Conservation (phyloP, 2,888 invertebrate species). For the Pseudanteris insignis region DNA sequence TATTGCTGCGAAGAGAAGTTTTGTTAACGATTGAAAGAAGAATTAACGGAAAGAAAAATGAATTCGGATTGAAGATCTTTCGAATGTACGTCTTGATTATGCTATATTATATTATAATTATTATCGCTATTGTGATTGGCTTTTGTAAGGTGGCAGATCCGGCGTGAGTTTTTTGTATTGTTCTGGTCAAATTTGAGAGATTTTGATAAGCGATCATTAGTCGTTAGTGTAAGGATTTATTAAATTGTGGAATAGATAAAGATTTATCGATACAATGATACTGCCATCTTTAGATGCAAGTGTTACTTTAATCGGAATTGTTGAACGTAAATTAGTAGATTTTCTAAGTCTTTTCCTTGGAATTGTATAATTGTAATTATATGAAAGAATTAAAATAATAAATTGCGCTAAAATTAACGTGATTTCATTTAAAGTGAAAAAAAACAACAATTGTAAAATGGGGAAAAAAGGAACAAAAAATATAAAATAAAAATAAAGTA, state of each 20-base stretch:
- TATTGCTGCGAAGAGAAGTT: slow-evolving; percentile 17
- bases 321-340: slow-evolving; percentile 43
- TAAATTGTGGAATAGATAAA: slow-evolving; percentile 45
- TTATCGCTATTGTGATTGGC: slow-evolving; percentile 41
- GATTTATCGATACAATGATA: slow-evolving; percentile 40
- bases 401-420: slow-evolving; percentile 42
- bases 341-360: slow-evolving; percentile 43
- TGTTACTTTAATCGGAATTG: slow-evolving; percentile 42
- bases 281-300: slow-evolving; percentile 44
- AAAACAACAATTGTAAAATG: background rate
- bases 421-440: slow-evolving; percentile 39
- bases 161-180: slow-evolving; percentile 43
- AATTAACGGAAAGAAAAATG: slow-evolving; percentile 3
- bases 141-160: slow-evolving; percentile 44
- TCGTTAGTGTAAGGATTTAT: slow-evolving; percentile 44
- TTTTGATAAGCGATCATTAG: slow-evolving; percentile 42
- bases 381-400: slow-evolving; percentile 33
- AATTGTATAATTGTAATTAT: slow-evolving; percentile 44
- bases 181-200: slow-evolving; percentile 44
- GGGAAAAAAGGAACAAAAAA: slow-evolving; percentile 6
- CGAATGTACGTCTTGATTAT: slow-evolving; percentile 26
- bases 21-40: slow-evolving; percentile 26
- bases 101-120: slow-evolving; percentile 23
- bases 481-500: background rate
- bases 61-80: slow-evolving; percentile 19